Base-by-base conservation (phyloP, 2,113 vertebrate genomes). In the Rhea americana region DNA sequence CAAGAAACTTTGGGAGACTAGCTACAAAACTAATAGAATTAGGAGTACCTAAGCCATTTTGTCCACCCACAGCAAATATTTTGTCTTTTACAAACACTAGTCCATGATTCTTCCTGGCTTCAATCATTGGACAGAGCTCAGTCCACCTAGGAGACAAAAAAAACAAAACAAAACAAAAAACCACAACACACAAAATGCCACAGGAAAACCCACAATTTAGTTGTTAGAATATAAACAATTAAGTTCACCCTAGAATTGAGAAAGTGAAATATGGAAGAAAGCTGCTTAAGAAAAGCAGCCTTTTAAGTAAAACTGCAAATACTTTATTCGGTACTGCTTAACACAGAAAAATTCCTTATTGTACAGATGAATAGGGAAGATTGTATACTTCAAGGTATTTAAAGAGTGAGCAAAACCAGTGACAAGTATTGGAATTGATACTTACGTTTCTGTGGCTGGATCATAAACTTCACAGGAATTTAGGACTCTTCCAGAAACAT, bases 381-480 rank as follows among this genome's bases (percentile, higher is more conserved):
- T 6, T 32, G 35, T 83, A 12, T 5, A 61, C 10, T 79, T 87
- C 35, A 65, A 65, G 39, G 50, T 68, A 81, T 53, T 82, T 70
- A 74, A 20, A 63, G 62, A 80, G 30, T 0, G 0, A 87, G n/a
- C 22, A 63, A 91, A 85, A 50, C 55, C n/a, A 51, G 15, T 51
- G 20, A 86, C 66, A 63, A 91, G 18, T 30, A 90, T 41, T 71
- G 91, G 58, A 66, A 50, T 21, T 5, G 63, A 45, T 88, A 97
- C 99, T 97, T 96, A 99, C 99, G 99, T 98, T 96, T 99, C 99
- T 0, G 99, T 99, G 97, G 91, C 98, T 85, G 99, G 99, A 97
- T 99, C 99, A 72, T 99, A 99, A 13, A 99, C 99, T 97, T 99
- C 99, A 91, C 99, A 99, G 96, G 99, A 99, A 97, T 98, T 99